Evolutionary conservation across 1,140 invertebrate species (phyloP).

Genomic region (Calliphora vicina): DNA sequence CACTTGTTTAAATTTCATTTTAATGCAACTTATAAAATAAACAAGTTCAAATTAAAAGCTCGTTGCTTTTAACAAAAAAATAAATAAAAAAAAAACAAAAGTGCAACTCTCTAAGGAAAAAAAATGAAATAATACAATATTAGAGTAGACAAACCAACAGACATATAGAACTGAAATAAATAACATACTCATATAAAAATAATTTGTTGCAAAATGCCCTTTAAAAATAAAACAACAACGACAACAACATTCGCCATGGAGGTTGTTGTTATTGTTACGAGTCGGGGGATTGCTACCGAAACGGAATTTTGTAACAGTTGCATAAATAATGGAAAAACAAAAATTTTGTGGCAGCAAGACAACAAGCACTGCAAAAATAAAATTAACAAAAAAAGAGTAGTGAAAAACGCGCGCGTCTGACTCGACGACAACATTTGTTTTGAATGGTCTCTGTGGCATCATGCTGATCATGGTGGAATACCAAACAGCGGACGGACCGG

Average conservation of each 20-base stretch:
- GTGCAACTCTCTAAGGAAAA: background rate
- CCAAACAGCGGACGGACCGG: background rate
- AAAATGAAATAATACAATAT: background rate
- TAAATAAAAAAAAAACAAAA: background rate
- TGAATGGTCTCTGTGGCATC: conserved; percentile 20
- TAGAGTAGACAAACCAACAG: no score
- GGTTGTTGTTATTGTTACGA: background rate
- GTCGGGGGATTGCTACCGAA: conserved; percentile 30
- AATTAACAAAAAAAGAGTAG: background rate
- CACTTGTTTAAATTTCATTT: background rate
- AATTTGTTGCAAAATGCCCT: no score
- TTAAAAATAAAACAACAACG: no score
- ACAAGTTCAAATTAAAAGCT: no score
- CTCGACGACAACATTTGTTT: conserved; percentile 26
- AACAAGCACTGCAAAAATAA: background rate
- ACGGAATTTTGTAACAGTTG: conserved; percentile 40
- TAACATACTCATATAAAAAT: no score
- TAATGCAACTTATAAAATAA: background rate
- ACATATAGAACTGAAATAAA: no score
- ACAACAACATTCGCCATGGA: no score
- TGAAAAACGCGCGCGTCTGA: background rate
- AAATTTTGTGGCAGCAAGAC: background rate
- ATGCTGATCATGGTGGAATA: background rate
- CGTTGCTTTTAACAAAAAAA: no score
- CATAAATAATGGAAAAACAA: conserved; percentile 36